Evolutionary conservation across 2,888 invertebrate species (phyloP).

Genomic region (Tachina fera): DNA sequence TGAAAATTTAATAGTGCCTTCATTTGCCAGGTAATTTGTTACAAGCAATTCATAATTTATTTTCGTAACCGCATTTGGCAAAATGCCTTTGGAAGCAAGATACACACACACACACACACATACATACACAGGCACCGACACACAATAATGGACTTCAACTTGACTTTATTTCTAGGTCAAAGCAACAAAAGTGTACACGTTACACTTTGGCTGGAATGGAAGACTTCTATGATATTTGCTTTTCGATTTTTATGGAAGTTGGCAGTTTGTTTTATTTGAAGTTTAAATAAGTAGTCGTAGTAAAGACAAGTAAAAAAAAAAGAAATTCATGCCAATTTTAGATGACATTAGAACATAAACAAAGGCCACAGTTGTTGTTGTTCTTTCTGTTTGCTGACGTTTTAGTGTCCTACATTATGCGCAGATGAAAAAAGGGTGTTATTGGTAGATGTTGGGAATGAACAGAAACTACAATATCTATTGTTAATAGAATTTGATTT

Average conservation of each 20-base stretch:
- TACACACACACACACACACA: slow-evolving; percentile 19
- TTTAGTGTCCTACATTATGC: slow-evolving; percentile 20
- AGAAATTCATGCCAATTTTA: slow-evolving; percentile 59
- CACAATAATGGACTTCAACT: slow-evolving; percentile 69
- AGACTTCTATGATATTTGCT: slow-evolving; percentile 22
- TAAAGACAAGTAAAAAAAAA: slow-evolving; percentile 33
- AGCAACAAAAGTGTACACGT: slow-evolving; percentile 69
- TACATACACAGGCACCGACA: too few relatives aligned
- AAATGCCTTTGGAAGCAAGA: slow-evolving; percentile 61
- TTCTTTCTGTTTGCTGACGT: slow-evolving; percentile 33
- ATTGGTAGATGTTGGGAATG: background rate
- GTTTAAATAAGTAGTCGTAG: slow-evolving; percentile 1
- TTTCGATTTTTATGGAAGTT: slow-evolving; percentile 26
- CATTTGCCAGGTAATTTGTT: slow-evolving; percentile 69
- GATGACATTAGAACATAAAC: slow-evolving; percentile 70
- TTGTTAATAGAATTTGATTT: background rate
- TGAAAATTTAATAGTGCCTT: slow-evolving; percentile 68
- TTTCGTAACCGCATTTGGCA: slow-evolving; percentile 66
- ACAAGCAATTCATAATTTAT: slow-evolving; percentile 70
- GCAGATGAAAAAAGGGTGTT: slow-evolving; percentile 40
- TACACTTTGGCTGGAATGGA: slow-evolving; percentile 39
- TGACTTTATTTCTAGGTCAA: slow-evolving; percentile 71
- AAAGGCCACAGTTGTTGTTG: slow-evolving; percentile 43
- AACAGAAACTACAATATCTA: too few relatives aligned
- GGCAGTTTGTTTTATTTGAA: slow-evolving; percentile 30